A percentile compares a stretch with the other conserved stretches of the same genome.
Evolutionary conservation across 2,888 invertebrate genomes (phyloP).

Genomic region (Drosophila meridiana): DNA sequence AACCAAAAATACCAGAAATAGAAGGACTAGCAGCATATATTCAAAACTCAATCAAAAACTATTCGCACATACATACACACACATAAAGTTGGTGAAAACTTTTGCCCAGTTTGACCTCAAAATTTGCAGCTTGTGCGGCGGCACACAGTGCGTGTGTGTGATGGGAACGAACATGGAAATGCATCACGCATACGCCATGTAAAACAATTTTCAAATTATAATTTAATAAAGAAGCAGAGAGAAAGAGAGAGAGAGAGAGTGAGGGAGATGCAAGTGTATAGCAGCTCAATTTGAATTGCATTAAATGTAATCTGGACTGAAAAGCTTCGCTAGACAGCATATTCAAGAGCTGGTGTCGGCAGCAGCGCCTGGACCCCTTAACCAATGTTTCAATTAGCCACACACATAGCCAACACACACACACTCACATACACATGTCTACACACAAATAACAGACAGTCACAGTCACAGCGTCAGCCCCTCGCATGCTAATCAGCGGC

Average conservation of each 20-base stretch:
- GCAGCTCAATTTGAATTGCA: constrained; percentile 37
- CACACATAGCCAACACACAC: constrained; percentile 12
- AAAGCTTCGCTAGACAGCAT: constrained; percentile 37
- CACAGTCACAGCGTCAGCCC: constrained; percentile 9
- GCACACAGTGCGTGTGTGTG: constrained; percentile 37
- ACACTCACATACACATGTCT: constrained; percentile 3
- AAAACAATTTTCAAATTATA: constrained; percentile 34
- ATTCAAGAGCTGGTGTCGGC: constrained; percentile 36
- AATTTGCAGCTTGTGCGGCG: constrained; percentile 12
- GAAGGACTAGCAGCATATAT: not conserved
- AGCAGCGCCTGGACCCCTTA: constrained; percentile 14
- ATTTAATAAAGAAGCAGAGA: constrained; percentile 22
- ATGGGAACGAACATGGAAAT: constrained; percentile 22
- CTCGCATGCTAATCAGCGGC: constrained; percentile 68
- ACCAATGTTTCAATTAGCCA: constrained; percentile 65
- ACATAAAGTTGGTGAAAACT: constrained; percentile 51
- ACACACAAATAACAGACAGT: constrained; percentile 17
- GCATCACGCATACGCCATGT: constrained; percentile 38
- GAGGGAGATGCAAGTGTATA: constrained; percentile 1
- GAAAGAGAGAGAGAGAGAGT: not conserved
- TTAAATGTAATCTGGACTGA: constrained; percentile 43
- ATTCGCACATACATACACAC: constrained; percentile 54
- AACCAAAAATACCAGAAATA: constrained; percentile 35
- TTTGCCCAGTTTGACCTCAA: constrained; percentile 44
- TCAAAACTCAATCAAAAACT: constrained; percentile 71